A percentile compares a stretch with the other conserved stretches of the same genome.
phyloP scores from a whole-genome alignment of 2,113 vertebrate species.

The Centropus unirufus region DNA sequence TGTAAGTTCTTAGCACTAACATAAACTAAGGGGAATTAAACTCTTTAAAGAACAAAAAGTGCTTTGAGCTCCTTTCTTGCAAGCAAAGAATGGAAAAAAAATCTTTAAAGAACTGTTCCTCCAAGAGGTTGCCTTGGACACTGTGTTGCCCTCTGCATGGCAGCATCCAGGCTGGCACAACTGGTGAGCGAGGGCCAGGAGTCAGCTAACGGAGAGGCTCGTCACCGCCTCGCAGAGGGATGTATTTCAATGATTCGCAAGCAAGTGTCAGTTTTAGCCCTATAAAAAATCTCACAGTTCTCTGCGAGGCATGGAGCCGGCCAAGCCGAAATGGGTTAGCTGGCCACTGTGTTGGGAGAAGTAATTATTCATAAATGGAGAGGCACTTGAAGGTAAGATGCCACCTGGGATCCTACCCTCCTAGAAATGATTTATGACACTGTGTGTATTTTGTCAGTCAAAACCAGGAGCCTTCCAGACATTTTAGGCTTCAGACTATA shows the following conservation, averaged over 20 bases:
- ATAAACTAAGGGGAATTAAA: not conserved
- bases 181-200: not conserved
- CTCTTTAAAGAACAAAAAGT: not conserved
- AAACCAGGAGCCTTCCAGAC: slow-evolving; percentile 40
- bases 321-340: slow-evolving; percentile 61
- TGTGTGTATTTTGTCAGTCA: slow-evolving; percentile 46
- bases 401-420: slow-evolving; percentile 57
- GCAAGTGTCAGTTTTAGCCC: slow-evolving; percentile 1
- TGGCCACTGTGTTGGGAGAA: slow-evolving; percentile 60
- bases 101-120: not conserved
- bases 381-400: slow-evolving; percentile 68
- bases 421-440: slow-evolving; percentile 56
- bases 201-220: not conserved
- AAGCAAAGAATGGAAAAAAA: not conserved
- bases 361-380: slow-evolving; percentile 65
- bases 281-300: not conserved
- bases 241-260: not conserved
- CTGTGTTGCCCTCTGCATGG: not conserved
- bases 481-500: slow-evolving; percentile 50
- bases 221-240: not conserved
- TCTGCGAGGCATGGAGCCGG: slow-evolving; percentile 19
- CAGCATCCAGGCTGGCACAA: accelerated
- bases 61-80: not conserved
- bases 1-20: not conserved
- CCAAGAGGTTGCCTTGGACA: not conserved